A percentile compares a stretch with the other conserved stretches of the same genome.
Evolutionary conservation across 2,797 vertebrate genomes (phyloP).

Genomic region (Sebastes jordani): DNA sequence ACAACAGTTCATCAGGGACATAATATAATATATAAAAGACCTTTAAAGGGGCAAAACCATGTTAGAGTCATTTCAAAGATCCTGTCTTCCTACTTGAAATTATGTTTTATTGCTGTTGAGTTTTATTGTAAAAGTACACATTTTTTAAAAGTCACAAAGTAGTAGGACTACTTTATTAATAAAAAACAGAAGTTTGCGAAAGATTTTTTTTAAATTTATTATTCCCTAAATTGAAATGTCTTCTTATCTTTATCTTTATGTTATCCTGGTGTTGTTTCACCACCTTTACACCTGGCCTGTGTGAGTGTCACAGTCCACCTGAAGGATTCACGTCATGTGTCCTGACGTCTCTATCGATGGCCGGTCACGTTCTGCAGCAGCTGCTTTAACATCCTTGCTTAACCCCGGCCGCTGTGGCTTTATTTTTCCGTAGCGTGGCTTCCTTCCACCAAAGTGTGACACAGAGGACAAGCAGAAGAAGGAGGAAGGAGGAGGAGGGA

Average conservation of each 20-base stretch:
- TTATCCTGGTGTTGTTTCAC: neutral
- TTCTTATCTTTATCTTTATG: neutral
- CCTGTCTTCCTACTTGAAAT: neutral
- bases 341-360: constrained; percentile 20
- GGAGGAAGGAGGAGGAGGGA: neutral
- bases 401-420: neutral
- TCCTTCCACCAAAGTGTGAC: constrained; percentile 19
- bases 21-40: neutral
- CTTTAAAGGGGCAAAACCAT: neutral
- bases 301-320: neutral
- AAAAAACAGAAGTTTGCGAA: neutral
- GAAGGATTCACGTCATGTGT: neutral
- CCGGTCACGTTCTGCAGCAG: constrained; percentile 36
- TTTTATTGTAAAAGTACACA: neutral
- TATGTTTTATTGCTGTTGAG: neutral
- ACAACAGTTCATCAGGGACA: neutral
- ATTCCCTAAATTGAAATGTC: neutral
- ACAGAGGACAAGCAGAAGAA: constrained; percentile 15
- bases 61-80: neutral
- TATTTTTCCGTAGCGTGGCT: neutral
- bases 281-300: neutral
- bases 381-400: constrained; percentile 18
- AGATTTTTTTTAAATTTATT: neutral
- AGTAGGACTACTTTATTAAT: neutral
- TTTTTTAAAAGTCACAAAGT: neutral